Evolutionary conservation across 2,888 invertebrate species (phyloP), one percentile per base, ranked within the genome.

Genomic region (Cataglyphis albicans): DNA sequence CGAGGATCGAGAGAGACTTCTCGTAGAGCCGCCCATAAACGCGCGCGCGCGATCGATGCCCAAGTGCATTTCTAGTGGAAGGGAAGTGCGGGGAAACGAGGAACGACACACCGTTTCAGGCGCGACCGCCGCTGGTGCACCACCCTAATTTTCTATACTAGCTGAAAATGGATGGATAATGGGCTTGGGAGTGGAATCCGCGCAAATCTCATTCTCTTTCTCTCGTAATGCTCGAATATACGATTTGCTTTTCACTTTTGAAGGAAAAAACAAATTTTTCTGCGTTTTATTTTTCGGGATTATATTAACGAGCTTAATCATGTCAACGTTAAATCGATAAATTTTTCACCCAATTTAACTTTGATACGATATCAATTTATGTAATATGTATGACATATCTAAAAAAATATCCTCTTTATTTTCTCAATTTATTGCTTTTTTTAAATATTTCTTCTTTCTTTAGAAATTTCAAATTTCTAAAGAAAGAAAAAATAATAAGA

Each of bases 1-100:
- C 41, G 67, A 67, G 67, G 67, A 64, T 75, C 75, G 21, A 52
- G 21, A 63, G 25, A 63, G 63, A 64, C 64, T 75, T 64, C 75
- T 75, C 75, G 64, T 7, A 25, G 64, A 64, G 64, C 12, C 55
- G 48, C 29, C 41, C 64, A n/a, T 64, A 9, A 67, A 41, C 18
- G 29, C 38, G 25, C 41, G n/a, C 41, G n/a, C 41, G 63, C 61
- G 61, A 65, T 75, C 75, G 25, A 68, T 82, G 64, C 67, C 38
- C 61, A 38, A 57, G 52, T 76, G 75, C 48, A 74, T 63, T 29
- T 38, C 32, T 32, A 48, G 74, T 12, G 63, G 64, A 12, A 10
- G 44, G n/a, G 63, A 21, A 4, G 4, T 44, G 44, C 44, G 4
- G 52, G 52, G 52, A 52, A 52, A 72, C 15, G 55, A 21, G 68